Percentiles rank a stretch among this genome's conserved stretches.
These are phyloP conservation scores for Calycopis cecrops DNA, from an alignment of 1,140 invertebrate genomes.

Conservation along the genomic window DNA sequence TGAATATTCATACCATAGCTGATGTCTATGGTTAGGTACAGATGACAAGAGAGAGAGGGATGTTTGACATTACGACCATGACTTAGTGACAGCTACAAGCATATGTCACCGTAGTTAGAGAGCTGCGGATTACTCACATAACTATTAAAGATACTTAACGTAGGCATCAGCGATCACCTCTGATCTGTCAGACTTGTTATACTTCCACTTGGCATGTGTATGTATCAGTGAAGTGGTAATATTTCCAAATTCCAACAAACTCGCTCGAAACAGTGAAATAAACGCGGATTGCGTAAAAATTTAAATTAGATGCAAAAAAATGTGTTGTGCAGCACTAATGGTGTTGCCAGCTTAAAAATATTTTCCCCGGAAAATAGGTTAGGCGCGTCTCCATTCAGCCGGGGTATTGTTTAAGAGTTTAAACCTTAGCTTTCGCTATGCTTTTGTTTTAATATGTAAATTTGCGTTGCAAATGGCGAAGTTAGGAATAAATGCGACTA, in stretches of 20 bases:
- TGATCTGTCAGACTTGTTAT: no score
- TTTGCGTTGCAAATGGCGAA: constrained; percentile 32
- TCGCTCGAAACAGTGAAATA: constrained; percentile 29
- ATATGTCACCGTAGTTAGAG: no score
- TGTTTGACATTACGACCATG: no score
- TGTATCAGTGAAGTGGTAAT: no score
- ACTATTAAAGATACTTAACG: no score
- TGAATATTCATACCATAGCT: no score
- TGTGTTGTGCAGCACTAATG: constrained; percentile 33
- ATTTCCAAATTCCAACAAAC: constrained; percentile 21
- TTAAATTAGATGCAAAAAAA: constrained; percentile 42
- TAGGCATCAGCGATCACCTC: no score
- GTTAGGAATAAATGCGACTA: constrained; percentile 33
- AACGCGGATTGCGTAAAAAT: constrained; percentile 36
- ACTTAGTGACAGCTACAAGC: no score
- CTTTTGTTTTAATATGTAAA: constrained; percentile 41
- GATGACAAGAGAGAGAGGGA: no score
- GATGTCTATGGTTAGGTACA: no score
- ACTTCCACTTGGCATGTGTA: no score
- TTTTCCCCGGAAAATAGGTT: constrained; percentile 36
- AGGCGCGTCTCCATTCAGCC: constrained; percentile 31
- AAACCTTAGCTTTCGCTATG: constrained; percentile 33
- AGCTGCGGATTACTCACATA: no score
- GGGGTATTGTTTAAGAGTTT: constrained; percentile 35
- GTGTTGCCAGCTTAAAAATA: constrained; percentile 39